Evolutionary conservation across 2,888 invertebrate species (phyloP), one percentile per base, ranked within the genome.

Genomic region (Tipula vernalis): DNA sequence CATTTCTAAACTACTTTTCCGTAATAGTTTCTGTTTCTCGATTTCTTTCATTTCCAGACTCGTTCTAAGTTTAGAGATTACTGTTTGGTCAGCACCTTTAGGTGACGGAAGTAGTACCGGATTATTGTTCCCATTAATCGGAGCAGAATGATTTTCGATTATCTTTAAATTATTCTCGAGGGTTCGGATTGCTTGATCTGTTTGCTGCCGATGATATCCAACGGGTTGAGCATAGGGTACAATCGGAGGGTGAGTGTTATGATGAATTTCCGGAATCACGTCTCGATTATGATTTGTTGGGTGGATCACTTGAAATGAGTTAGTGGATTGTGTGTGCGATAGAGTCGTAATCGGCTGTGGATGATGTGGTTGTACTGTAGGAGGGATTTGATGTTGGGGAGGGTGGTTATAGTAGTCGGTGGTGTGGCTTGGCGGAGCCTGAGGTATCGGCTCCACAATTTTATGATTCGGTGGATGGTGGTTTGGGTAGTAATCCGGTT

Each of bases 21-120:
- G 92, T 85, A 87, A 87, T 36, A 83, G 86, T 83, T 93, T 93
- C 87, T 92, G 90, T 36, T 93, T 92, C 89, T 94, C 94, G 87
- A 92, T 91, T 87, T 92, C 92, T 83, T 94, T 95, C 86, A 93
- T 94, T 91, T 96, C 95, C 89, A 96, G 92, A 90, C 95, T 96
- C 89, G 94, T 95, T 89, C 95, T 92, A 86, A 96, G 91, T 89
- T 96, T 93, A 89, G 94, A 95, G 87, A 95, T 91, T n/a, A 95
- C 95, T 88, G 94, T 92, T 90, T 95, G 95, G 89, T 95, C 94
- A n/a, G 94, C 94, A 47, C 94, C 94, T 15, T 41, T 85, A 57
- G 51, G 51, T 8, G 51, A 57, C 8, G 51, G 51, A 57, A 57
- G 15, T 12, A 83, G 83, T 36, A 13, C 36, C 13, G 36, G 12